Base-by-base conservation (phyloP, 2,113 vertebrate species). In the Chrysemys picta region DNA sequence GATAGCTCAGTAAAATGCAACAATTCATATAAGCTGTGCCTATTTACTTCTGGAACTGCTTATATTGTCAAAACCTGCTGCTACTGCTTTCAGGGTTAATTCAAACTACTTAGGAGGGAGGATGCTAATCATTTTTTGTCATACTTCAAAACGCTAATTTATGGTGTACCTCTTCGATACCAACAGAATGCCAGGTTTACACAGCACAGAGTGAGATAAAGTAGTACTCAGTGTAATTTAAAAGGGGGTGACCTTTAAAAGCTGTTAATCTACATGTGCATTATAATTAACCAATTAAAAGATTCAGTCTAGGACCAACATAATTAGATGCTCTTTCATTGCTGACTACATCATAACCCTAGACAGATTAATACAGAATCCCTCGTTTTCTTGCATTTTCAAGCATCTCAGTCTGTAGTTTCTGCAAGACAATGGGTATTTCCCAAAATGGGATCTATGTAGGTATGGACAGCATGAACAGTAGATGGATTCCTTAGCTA, bases 261-360 rank as follows among this genome's bases (percentile, higher is more conserved):
- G 94, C 97, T 98, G 93, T 96, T 97, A 97, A 97, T 96, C 95
- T 97, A 65, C 87, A 95, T 25, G 84, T 93, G 96, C 95, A 97
- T 97, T 97, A 97, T 97, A 97, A 97, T 94, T 97, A 97, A 97
- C 95, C 93, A 97, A 97, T 97, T 97, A 97, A 97, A 97, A 96
- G 93, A 97, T 93, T 97, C 92, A 96, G 95, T 97, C 93, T 97
- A 97, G 95, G 94, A 97, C 95, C 97, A 97, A 97, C 96, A 97
- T 97, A 97, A 97, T 97, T 97, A 98, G 93, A 91, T 89, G 96
- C 94, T 96, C 91, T 96, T 96, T 96, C 96, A 92, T 87, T 94
- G 94, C 89, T 91, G 93, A 91, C 54, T 88, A 97, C 93, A 76
- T 89, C 89, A 82, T 93, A 96, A 93, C 85, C 84, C 65, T 90